phyloP scores from a whole-genome alignment of 2,113 vertebrate species.

The Amphiprion ocellaris region DNA sequence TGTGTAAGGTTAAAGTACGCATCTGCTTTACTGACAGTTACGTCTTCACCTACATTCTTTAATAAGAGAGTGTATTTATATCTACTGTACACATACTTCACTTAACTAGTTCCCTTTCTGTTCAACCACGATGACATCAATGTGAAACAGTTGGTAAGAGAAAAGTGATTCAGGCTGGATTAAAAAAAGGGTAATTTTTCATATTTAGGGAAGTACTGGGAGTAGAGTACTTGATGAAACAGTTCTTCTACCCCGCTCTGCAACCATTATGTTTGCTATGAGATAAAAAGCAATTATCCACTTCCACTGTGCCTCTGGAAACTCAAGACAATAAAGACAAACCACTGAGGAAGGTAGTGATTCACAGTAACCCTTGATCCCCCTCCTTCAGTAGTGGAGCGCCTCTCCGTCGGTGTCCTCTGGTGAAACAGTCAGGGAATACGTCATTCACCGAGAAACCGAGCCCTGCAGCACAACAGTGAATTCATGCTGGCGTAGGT shows the following conservation, averaged over 20 bases:
- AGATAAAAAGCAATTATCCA: constrained; percentile 58
- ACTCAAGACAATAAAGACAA: constrained; percentile 30
- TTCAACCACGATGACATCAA: neutral
- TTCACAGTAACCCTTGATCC: constrained; percentile 54
- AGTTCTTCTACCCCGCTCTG: neutral
- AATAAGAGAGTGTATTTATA: constrained; percentile 15
- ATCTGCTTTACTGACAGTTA: neutral
- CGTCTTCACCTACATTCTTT: neutral
- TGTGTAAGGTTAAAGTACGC: too few relatives aligned
- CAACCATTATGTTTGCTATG: neutral
- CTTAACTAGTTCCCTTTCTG: neutral
- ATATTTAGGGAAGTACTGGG: neutral
- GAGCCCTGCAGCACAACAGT: constrained; percentile 27
- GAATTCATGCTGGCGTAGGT: constrained; percentile 53
- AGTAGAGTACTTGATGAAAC: constrained; percentile 8
- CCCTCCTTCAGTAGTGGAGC: constrained; percentile 11
- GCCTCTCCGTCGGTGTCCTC: constrained; percentile 30
- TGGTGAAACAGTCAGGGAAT: constrained; percentile 29
- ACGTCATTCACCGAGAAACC: constrained; percentile 54
- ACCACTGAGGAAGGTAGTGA: constrained; percentile 42
- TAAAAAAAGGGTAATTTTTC: neutral
- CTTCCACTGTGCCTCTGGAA: constrained; percentile 35
- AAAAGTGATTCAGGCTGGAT: neutral
- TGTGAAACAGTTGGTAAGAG: neutral
- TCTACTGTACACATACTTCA: neutral